Conservation (phyloP, 2,888 invertebrate genomes). For the Leptothorax acervorum region DNA sequence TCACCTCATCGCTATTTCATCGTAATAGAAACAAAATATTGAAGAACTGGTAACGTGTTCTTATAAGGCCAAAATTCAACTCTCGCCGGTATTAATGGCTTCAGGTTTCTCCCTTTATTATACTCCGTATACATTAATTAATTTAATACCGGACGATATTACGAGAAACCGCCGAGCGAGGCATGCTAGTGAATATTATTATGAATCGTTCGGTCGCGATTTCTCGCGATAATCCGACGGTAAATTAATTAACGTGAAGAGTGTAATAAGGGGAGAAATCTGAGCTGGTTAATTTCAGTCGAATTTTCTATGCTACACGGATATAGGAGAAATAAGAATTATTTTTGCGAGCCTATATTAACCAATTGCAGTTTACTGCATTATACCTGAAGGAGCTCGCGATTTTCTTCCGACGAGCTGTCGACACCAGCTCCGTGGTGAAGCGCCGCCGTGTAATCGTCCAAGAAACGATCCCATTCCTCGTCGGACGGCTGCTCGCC, state of each 20-base stretch:
- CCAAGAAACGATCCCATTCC: slow-evolving; percentile 90
- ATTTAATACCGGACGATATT: slow-evolving; percentile 7
- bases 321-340: not conserved
- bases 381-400: slow-evolving; percentile 41
- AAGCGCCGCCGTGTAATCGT: slow-evolving; percentile 89
- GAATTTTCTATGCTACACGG: not conserved
- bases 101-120: not conserved
- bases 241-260: slow-evolving; percentile 35
- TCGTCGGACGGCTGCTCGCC: slow-evolving; percentile 79
- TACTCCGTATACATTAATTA: slow-evolving; percentile 11
- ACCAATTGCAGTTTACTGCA: not conserved
- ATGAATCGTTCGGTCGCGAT: slow-evolving; percentile 7
- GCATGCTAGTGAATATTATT: slow-evolving; percentile 19
- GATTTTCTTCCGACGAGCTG: slow-evolving; percentile 37
- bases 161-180: slow-evolving; percentile 1
- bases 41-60: not conserved
- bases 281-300: not conserved
- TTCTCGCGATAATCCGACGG: slow-evolving; percentile 33
- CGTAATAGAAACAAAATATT: not conserved
- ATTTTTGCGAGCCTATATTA: not conserved
- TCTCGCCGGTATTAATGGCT: slow-evolving; percentile 17
- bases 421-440: slow-evolving; percentile 79
- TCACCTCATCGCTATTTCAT: not conserved
- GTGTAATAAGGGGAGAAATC: not conserved
- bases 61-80: slow-evolving; percentile 1